Base-by-base conservation (phyloP, 2,113 vertebrate species). In the Albula glossodonta region DNA sequence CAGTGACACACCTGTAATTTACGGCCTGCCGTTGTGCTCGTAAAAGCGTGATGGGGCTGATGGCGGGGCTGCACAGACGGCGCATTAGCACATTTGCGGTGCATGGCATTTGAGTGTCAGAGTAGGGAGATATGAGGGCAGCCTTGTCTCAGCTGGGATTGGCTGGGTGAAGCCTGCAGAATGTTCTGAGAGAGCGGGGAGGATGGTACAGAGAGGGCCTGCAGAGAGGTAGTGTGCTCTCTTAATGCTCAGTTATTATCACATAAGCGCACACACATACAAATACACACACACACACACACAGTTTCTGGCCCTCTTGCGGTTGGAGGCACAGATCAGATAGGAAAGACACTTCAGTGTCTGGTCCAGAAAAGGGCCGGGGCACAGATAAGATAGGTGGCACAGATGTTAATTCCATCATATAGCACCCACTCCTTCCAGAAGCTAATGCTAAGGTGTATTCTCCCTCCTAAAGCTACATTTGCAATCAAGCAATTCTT, bases 21-120 rank as follows among this genome's bases (percentile, higher is more conserved):
- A 74, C 80, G 53, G 41, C 5, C 53, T 51, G 7, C 11, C 22
- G 78, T 85, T 81, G 15, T 22, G 51, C 25, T 77, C n/a, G 74
- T 86, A 86, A 86, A 57, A 86, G 85, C 85, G 31, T 41, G 31
- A 66, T 52, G 6, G 11, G 70, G 82, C 9, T 70, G 82, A 83
- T 10, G 60, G 66, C 41, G 51, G 17, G 51, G 80, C 79, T 70
- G 51, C 85, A 74, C 19, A 86, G 81, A 78, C 31, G 4, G 66
- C 0, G 17, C 81, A 86, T 86, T 86, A 57, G 51, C 70, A 63
- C 41, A 7, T 5, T 51, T 51, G 22, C 50, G 74, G 48, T 25
- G 70, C 57, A 41, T 83, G 82, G 48, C 82, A 83, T 83, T 83
- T 56, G 41, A 83, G 57, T 51, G 17, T 49, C 17, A 19, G 19